Evolutionary conservation across 1,140 invertebrate species (phyloP), one percentile per base, ranked within the genome.

Genomic region (Drosophila prosaltans): DNA sequence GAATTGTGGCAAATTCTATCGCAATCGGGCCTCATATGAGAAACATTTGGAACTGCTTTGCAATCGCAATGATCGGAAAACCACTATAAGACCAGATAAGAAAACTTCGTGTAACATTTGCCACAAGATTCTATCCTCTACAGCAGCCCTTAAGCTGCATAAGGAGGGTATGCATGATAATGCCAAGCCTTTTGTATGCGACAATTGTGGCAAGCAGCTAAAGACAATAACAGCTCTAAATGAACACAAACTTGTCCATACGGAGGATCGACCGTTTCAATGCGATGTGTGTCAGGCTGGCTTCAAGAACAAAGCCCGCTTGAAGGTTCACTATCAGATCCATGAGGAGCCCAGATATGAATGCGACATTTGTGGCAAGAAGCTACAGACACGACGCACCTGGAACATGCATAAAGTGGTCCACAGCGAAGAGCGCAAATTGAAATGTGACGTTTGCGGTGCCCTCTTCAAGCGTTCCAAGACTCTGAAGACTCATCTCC

Each of bases 181-280:
- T 54, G 81, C 91, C 10, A 91, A 93, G 63, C 93, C 93, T 5
- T 94, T 86, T 55, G 84, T 93, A 7, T 94, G 93, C 73, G 92
- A 93, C 48, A 81, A 92, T 45, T 94, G 93, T 74, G 93, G 93
- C 4, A 92, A 93, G 43, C 81, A 91, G 11, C 91, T 93, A 4
- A 93, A 93, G 72, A 93, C 93, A 3, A 92, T 92, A 21, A 92
- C 92, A 1, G 92, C 92, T 0, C 77, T 94, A 0, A 92, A 92
- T 26, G 93, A 93, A 36, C 93, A 94, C 74, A 92, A 93, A 55
- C 86, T 93, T 16, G 92, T 93, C 6, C 93, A 94, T 70, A 93
- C 91, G 3, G 93, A 93, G 10, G 92, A 91, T 3, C 83, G 92
- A 7, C 93, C 93, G 0, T 93, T 92, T 64, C 80, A 81, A 21